A percentile compares a stretch with the other conserved stretches of the same genome.
Evolutionary conservation across 2,888 invertebrate genomes (phyloP).

Genomic region (Troides aeacus): DNA sequence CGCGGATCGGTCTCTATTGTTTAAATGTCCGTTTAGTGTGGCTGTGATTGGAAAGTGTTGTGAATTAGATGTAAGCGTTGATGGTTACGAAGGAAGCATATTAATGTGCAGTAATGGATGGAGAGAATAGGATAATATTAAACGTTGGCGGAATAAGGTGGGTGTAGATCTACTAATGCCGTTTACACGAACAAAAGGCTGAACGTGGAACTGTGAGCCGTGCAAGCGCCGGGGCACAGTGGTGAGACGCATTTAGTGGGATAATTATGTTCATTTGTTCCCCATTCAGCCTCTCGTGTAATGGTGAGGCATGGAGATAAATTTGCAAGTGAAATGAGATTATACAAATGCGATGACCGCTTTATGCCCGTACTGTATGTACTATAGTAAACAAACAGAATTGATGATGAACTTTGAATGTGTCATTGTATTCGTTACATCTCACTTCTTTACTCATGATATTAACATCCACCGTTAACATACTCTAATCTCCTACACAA

Average conservation of each 20-base stretch:
- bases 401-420: background rate
- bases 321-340: conserved; percentile 29
- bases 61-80: conserved; percentile 41
- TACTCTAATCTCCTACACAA: too few species aligned
- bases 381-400: background rate
- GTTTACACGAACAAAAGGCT: background rate
- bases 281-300: conserved; percentile 1
- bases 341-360: conserved; percentile 15
- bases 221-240: background rate
- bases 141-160: conserved; percentile 95
- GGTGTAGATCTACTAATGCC: conserved; percentile 32
- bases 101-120: conserved; percentile 82
- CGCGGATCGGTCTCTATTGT: background rate
- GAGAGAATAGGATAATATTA: conserved; percentile 95
- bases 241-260: background rate
- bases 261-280: conserved; percentile 4
- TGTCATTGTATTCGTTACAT: too few species aligned
- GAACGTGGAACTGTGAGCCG: background rate
- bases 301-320: conserved; percentile 5
- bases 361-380: background rate
- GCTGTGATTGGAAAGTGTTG: conserved; percentile 41
- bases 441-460: too few species aligned
- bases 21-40: conserved; percentile 12
- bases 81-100: conserved; percentile 24
- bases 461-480: too few species aligned